A percentile compares a stretch with the other conserved stretches of the same genome.
These are phyloP conservation scores for Eristalis arbustorum DNA, from an alignment of 2,888 invertebrate species.

Conservation along the genomic window DNA sequence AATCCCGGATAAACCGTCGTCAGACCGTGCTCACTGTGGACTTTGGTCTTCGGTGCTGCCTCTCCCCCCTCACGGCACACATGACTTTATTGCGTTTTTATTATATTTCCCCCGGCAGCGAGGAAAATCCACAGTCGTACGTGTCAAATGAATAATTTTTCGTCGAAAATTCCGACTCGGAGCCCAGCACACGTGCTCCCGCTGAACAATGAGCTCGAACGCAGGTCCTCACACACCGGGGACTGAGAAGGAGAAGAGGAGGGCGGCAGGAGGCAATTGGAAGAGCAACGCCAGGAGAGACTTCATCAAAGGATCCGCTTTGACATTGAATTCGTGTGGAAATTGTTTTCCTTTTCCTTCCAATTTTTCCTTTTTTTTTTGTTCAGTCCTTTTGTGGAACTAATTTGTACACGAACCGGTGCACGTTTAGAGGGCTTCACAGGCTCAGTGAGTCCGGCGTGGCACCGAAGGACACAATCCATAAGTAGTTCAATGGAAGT, in stretches of 20 bases:
- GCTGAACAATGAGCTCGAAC: slow-evolving; percentile 21
- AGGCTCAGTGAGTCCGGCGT: slow-evolving; percentile 14
- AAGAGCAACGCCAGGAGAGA: background rate
- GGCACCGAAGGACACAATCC: slow-evolving; percentile 16
- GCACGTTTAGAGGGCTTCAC: background rate
- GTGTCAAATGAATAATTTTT: slow-evolving; percentile 45
- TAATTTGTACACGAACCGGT: slow-evolving; percentile 22
- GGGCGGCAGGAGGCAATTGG: background rate
- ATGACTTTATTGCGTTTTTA: slow-evolving; percentile 18
- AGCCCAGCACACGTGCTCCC: slow-evolving; percentile 13
- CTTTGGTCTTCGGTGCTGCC: background rate
- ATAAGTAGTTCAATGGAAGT: slow-evolving; percentile 45
- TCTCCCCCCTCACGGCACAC: background rate
- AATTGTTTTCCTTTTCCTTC: slow-evolving; percentile 7
- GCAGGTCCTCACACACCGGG: background rate
- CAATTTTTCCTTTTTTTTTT: too few relatives aligned
- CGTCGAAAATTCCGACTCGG: slow-evolving; percentile 1
- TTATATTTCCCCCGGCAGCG: background rate
- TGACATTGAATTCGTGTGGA: slow-evolving; percentile 27
- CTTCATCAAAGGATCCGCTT: slow-evolving; percentile 16
- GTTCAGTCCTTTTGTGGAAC: background rate
- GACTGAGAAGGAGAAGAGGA: background rate
- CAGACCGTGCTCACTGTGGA: background rate
- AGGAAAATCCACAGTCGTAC: slow-evolving; percentile 32
- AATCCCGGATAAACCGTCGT: background rate